Evolutionary conservation across 2,113 vertebrate genomes (phyloP).

Genomic region (Alligator sinensis): DNA sequence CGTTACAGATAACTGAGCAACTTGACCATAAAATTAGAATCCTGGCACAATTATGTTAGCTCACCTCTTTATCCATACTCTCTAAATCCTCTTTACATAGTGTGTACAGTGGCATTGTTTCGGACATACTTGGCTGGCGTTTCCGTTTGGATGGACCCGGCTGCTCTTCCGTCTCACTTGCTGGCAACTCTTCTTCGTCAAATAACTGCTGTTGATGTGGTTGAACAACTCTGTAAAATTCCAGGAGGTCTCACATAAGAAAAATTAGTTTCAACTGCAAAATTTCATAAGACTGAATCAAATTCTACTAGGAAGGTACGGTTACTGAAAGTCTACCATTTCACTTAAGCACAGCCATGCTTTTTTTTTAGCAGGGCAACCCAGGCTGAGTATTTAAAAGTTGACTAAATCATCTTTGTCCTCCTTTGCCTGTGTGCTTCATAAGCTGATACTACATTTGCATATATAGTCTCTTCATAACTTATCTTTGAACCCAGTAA

Average conservation of each 20-base stretch:
- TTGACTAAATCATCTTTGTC: background rate
- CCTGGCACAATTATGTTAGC: constrained; percentile 37
- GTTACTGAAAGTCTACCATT: fast-evolving
- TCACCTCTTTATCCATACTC: constrained; percentile 99
- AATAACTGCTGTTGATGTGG: constrained; percentile 81
- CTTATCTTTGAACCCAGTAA: background rate
- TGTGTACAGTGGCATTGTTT: constrained; percentile 95
- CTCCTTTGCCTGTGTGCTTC: background rate
- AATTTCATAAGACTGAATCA: constrained; percentile 13
- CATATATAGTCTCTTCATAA: background rate
- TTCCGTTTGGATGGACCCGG: constrained; percentile 88
- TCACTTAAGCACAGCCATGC: background rate
- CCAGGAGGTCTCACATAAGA: constrained; percentile 54
- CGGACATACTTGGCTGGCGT: constrained; percentile 97
- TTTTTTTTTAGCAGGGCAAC: background rate
- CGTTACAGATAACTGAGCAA: background rate
- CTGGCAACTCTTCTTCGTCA: constrained; percentile 76
- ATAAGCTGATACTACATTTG: background rate
- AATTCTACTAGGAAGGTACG: background rate
- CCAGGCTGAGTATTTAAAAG: background rate
- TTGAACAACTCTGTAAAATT: constrained; percentile 85
- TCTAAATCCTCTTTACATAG: constrained; percentile 98
- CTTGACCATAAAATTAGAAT: background rate
- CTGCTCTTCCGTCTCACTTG: constrained; percentile 83
- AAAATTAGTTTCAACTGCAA: background rate